These are phyloP conservation scores for Aleiodes sp. DNA, from an alignment of 1,140 invertebrate species.

Conservation along the genomic window DNA sequence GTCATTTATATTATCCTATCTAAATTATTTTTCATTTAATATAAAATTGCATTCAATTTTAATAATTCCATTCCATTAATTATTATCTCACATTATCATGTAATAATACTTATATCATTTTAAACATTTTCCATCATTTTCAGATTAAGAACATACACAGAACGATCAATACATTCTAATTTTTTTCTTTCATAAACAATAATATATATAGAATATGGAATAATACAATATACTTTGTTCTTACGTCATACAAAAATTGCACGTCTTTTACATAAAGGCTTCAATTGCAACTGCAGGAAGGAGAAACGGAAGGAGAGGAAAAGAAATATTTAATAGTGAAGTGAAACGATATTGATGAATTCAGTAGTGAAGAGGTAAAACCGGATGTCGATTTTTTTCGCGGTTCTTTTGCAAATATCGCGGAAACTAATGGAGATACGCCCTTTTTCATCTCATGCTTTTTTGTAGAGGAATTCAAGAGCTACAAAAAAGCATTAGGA, in stretches of 20 bases:
- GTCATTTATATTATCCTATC: slow-evolving; percentile 8
- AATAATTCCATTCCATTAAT: background rate
- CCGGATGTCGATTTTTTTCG: too few species aligned
- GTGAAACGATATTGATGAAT: too few species aligned
- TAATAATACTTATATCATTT: slow-evolving; percentile 9
- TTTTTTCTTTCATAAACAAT: slow-evolving; percentile 24
- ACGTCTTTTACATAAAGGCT: slow-evolving; percentile 29
- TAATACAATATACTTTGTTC: slow-evolving; percentile 32
- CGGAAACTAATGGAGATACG: too few species aligned
- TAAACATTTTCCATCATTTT: background rate
- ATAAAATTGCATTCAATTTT: slow-evolving; percentile 3
- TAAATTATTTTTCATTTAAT: slow-evolving; percentile 2
- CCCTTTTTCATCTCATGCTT: too few species aligned
- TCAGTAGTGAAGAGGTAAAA: too few species aligned
- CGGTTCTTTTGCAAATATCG: too few species aligned
- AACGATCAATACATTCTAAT: slow-evolving; percentile 16
- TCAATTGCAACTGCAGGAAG: slow-evolving; percentile 4
- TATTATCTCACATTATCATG: background rate
- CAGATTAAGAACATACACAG: background rate
- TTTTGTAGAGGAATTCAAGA: too few species aligned
- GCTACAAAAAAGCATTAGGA: too few species aligned
- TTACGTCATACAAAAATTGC: slow-evolving; percentile 42
- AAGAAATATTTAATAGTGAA: too few species aligned
- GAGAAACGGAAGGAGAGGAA: too few species aligned
- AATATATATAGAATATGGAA: slow-evolving; percentile 29